Evolutionary conservation across 2,888 invertebrate genomes (phyloP).

Genomic region (Melanchra persicariae): DNA sequence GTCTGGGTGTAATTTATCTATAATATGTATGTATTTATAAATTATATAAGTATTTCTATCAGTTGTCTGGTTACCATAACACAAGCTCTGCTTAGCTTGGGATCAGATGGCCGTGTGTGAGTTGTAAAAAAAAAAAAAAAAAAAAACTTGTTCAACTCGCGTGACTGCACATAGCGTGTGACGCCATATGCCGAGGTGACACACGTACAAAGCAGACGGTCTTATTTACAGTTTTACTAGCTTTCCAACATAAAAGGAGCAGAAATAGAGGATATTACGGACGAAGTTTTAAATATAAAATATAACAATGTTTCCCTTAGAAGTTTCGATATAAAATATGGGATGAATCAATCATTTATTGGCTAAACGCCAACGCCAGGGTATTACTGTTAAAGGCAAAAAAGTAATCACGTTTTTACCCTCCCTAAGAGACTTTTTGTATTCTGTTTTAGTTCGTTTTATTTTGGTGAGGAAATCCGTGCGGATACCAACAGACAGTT

Average conservation of each 20-base stretch:
- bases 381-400: conserved; percentile 22
- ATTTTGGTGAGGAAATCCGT: not conserved
- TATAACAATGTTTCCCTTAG: conserved; percentile 8
- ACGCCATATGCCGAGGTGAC: conserved; percentile 15
- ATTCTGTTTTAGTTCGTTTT: not conserved
- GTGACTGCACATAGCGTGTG: conserved; percentile 55
- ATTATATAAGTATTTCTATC: too few relatives aligned
- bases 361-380: conserved; percentile 49
- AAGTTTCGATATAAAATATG: conserved; percentile 30
- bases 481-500: not conserved
- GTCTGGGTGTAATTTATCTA: too few relatives aligned
- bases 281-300: conserved; percentile 2
- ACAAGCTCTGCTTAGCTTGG: too few relatives aligned
- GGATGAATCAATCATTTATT: conserved; percentile 48
- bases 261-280: conserved; percentile 6
- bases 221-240: conserved; percentile 26
- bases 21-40: too few relatives aligned
- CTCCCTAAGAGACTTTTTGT: conserved; percentile 5
- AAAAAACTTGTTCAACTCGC: conserved; percentile 49
- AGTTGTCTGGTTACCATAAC: too few relatives aligned
- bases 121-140: too few relatives aligned
- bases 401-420: conserved; percentile 15
- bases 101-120: too few relatives aligned
- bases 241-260: not conserved
- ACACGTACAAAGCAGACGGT: conserved; percentile 42